These are phyloP conservation scores for Nipponia nippon DNA, from an alignment of 2,113 vertebrate species.

Conservation along the genomic window DNA sequence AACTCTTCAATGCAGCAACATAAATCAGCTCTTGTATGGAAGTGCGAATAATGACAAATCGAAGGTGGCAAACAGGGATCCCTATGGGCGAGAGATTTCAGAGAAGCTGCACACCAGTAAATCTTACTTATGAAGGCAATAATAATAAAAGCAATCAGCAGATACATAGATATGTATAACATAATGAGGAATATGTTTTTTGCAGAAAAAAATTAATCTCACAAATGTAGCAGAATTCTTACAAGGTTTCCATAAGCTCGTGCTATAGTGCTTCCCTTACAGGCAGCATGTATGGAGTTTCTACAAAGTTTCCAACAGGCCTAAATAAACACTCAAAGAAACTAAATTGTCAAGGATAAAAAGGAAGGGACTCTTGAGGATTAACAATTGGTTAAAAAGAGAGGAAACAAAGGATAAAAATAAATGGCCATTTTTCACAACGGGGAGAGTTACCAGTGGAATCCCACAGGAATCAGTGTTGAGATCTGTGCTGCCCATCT, in stretches of 20 bases:
- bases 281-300: not conserved
- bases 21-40: not conserved
- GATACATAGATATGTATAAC: not conserved
- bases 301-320: not conserved
- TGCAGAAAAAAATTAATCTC: not conserved
- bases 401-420: conserved; percentile 1
- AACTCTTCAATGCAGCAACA: not conserved
- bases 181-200: not conserved
- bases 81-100: not conserved
- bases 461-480: conserved; percentile 1
- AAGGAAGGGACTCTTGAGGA: not conserved
- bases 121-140: not conserved
- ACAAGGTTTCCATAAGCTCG: not conserved
- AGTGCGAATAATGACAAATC: not conserved
- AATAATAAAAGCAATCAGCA: not conserved
- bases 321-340: not conserved
- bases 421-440: conserved; percentile 4
- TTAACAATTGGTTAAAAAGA: not conserved
- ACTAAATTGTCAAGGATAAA: not conserved
- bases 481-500: not conserved
- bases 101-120: not conserved
- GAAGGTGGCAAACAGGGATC: not conserved
- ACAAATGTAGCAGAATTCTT: not conserved
- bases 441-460: not conserved
- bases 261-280: not conserved